A percentile compares a stretch with the other conserved stretches of the same genome.
Evolutionary conservation across 2,888 invertebrate genomes (phyloP).

Genomic region (Scaptomyza cyrtandrae): DNA sequence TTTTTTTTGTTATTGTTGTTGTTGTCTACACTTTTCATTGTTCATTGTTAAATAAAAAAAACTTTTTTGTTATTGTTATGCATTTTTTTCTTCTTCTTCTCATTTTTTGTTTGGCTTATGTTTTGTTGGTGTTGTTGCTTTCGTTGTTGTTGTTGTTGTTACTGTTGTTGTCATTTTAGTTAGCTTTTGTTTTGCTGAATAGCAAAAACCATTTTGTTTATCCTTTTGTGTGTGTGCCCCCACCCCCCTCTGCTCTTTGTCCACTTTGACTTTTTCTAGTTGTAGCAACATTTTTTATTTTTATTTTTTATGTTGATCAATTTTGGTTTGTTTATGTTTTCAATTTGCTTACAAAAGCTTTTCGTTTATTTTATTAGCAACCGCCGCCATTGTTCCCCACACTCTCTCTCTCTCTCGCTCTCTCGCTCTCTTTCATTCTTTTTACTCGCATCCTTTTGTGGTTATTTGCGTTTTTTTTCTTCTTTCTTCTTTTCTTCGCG

Average conservation of each 20-base stretch:
- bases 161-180: slow-evolving; percentile 50
- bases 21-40: slow-evolving; percentile 32
- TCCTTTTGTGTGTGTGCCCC: slow-evolving; percentile 47
- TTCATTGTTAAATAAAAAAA: slow-evolving; percentile 32
- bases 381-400: slow-evolving; percentile 64
- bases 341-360: slow-evolving; percentile 82
- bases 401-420: slow-evolving; percentile 2
- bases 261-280: slow-evolving; percentile 38
- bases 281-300: slow-evolving; percentile 17
- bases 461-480: slow-evolving; percentile 32
- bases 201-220: slow-evolving; percentile 66
- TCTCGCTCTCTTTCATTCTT: background rate
- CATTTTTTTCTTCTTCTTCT: slow-evolving; percentile 58
- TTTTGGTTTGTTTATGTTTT: slow-evolving; percentile 81
- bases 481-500: slow-evolving; percentile 42
- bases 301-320: slow-evolving; percentile 58
- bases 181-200: slow-evolving; percentile 54
- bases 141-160: slow-evolving; percentile 35
- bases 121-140: slow-evolving; percentile 29
- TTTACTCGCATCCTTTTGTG: slow-evolving; percentile 55
- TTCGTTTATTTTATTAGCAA: slow-evolving; percentile 80
- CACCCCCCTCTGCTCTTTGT: background rate
- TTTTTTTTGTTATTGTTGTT: slow-evolving; percentile 19
- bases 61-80: slow-evolving; percentile 52
- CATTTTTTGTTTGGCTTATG: slow-evolving; percentile 24